Evolutionary conservation across 2,113 vertebrate species (phyloP).

Genomic region (Leuciscus idus): DNA sequence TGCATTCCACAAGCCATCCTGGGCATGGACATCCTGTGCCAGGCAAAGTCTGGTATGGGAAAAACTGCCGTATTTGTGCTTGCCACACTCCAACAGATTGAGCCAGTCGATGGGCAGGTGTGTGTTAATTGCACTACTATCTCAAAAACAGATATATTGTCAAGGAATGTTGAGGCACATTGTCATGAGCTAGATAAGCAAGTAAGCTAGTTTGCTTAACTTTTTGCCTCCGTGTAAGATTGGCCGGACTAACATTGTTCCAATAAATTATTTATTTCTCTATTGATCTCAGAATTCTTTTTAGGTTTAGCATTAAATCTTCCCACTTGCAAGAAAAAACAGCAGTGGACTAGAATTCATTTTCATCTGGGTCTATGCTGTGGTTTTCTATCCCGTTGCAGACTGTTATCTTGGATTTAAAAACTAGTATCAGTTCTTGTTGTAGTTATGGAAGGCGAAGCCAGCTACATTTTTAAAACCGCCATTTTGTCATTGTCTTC

Average conservation of each 20-base stretch:
- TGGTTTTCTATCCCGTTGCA: neutral
- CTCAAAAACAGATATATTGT: neutral
- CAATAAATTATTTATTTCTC: neutral
- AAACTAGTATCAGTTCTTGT: neutral
- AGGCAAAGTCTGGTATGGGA: constrained; percentile 91
- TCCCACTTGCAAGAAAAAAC: neutral
- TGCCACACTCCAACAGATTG: constrained; percentile 87
- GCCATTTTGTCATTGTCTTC: neutral
- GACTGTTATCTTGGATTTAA: neutral
- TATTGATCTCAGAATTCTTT: neutral
- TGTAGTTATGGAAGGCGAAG: neutral
- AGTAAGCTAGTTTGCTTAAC: neutral
- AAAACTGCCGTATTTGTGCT: constrained; percentile 88
- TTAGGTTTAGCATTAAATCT: neutral
- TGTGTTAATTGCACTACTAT: constrained; percentile 37
- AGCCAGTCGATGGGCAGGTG: constrained; percentile 86
- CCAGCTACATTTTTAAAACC: neutral
- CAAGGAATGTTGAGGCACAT: neutral
- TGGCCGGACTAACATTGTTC: neutral
- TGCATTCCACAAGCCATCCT: constrained; percentile 90
- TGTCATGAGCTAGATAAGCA: too few species aligned
- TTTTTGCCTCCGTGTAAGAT: too few species aligned
- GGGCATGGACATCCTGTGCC: constrained; percentile 88
- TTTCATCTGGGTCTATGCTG: too few species aligned
- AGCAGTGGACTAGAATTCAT: neutral